Percentiles rank a stretch among this genome's conserved stretches.
These are phyloP conservation scores for Acromyrmex heyeri DNA, from an alignment of 1,140 invertebrate species.

Conservation along the genomic window DNA sequence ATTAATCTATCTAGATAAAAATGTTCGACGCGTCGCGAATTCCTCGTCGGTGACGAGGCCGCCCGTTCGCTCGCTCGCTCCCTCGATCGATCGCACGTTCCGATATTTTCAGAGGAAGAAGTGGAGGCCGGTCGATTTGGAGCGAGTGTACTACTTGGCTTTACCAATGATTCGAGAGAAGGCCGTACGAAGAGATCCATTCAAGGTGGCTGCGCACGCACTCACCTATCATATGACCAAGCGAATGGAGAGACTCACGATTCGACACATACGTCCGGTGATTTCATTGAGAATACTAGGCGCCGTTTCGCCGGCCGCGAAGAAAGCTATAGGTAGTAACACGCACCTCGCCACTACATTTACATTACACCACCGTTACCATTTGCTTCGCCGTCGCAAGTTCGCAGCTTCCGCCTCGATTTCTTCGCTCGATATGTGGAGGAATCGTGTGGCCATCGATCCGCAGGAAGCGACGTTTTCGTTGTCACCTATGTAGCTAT, in stretches of 20 bases:
- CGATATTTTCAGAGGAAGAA: constrained; percentile 65
- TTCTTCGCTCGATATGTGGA: constrained; percentile 4
- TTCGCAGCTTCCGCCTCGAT: background rate
- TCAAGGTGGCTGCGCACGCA: constrained; percentile 68
- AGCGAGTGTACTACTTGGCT: constrained; percentile 69
- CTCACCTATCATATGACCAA: constrained; percentile 75
- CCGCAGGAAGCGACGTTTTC: background rate
- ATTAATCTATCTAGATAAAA: constrained; percentile 51
- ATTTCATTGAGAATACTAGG: constrained; percentile 65
- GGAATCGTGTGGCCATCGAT: background rate
- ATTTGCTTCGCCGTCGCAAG: background rate
- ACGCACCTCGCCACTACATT: background rate
- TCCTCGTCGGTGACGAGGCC: background rate
- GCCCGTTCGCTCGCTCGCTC: background rate
- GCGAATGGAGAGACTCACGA: constrained; percentile 66
- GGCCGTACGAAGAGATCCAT: constrained; percentile 68
- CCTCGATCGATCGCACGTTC: constrained; percentile 41
- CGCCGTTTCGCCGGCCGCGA: constrained; percentile 69
- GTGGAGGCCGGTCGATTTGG: constrained; percentile 57
- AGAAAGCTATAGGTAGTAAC: constrained; percentile 67
- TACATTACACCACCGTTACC: background rate
- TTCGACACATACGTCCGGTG: background rate
- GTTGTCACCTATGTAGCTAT: background rate
- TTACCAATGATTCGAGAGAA: constrained; percentile 56
- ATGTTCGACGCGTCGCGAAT: background rate